A percentile compares a stretch with the other conserved stretches of the same genome.
phyloP scores from a whole-genome alignment of 2,888 invertebrate species.

The Crioceris asparagi region DNA sequence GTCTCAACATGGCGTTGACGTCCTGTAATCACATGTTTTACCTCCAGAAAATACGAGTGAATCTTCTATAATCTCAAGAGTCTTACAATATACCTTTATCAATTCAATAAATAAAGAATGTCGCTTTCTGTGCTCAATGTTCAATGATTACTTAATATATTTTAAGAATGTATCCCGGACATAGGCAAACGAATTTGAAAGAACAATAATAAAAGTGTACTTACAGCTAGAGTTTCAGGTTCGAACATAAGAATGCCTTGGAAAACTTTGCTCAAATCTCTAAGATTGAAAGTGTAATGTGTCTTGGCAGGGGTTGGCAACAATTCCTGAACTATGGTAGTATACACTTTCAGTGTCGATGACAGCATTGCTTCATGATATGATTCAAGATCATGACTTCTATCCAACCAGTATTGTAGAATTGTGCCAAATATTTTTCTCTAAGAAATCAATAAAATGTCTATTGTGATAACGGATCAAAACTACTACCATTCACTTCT shows the following conservation, averaged over 20 bases:
- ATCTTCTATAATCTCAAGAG: no score
- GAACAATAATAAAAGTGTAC: not conserved
- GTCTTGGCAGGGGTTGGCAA: constrained; percentile 83
- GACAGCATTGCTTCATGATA: constrained; percentile 45
- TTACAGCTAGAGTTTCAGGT: constrained; percentile 50
- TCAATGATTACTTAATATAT: no score
- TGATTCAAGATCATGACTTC: constrained; percentile 27
- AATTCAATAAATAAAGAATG: not conserved
- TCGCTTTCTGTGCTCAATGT: not conserved
- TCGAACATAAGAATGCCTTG: constrained; percentile 68
- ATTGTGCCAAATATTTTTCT: constrained; percentile 59
- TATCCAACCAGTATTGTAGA: constrained; percentile 53
- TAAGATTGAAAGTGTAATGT: constrained; percentile 81
- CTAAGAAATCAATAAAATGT: no score
- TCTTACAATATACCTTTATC: not conserved
- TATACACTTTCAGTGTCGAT: constrained; percentile 58
- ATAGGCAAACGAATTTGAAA: not conserved
- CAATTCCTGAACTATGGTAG: constrained; percentile 53
- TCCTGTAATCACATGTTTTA: constrained; percentile 31
- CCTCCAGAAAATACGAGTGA: not conserved
- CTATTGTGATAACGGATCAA: no score
- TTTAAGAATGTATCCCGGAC: not conserved
- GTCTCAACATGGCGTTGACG: constrained; percentile 51
- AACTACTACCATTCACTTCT: no score
- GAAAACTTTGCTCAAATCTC: constrained; percentile 78